A percentile compares a stretch with the other conserved stretches of the same genome.
phyloP scores from a whole-genome alignment of 2,797 vertebrate species.

The Cryptoprocta ferox region DNA sequence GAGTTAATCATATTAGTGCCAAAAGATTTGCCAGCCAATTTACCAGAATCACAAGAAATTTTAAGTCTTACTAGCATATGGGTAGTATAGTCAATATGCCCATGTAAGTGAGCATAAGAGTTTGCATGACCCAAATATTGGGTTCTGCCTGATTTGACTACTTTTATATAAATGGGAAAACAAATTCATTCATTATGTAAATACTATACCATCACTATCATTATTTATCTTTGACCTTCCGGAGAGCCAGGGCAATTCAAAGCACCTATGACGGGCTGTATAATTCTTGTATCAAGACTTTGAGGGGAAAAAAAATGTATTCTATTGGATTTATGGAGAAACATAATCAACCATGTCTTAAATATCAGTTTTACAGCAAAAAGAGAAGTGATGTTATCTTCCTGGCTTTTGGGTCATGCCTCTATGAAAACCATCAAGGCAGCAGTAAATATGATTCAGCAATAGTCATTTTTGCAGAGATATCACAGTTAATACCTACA shows the following conservation, averaged over 20 bases:
- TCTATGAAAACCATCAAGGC: constrained; percentile 7
- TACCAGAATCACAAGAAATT: neutral
- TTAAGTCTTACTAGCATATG: neutral
- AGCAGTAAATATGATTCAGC: neutral
- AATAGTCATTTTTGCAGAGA: neutral
- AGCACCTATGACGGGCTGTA: neutral
- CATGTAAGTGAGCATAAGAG: neutral
- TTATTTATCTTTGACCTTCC: constrained; percentile 43
- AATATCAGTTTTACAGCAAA: neutral
- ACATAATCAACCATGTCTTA: neutral
- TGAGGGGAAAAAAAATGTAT: neutral
- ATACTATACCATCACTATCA: neutral
- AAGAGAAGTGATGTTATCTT: neutral
- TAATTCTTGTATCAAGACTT: neutral
- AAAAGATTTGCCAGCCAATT: constrained; percentile 21
- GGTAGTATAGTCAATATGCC: neutral
- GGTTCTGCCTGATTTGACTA: neutral
- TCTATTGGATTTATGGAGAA: neutral
- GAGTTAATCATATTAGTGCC: constrained; percentile 2
- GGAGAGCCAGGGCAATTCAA: neutral
- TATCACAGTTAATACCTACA: neutral
- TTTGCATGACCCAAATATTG: neutral
- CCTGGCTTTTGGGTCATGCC: neutral
- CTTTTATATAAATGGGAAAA: constrained; percentile 18
- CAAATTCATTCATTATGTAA: neutral